phyloP scores from a whole-genome alignment of 2,797 vertebrate species.

The Coccyzus lansbergi region DNA sequence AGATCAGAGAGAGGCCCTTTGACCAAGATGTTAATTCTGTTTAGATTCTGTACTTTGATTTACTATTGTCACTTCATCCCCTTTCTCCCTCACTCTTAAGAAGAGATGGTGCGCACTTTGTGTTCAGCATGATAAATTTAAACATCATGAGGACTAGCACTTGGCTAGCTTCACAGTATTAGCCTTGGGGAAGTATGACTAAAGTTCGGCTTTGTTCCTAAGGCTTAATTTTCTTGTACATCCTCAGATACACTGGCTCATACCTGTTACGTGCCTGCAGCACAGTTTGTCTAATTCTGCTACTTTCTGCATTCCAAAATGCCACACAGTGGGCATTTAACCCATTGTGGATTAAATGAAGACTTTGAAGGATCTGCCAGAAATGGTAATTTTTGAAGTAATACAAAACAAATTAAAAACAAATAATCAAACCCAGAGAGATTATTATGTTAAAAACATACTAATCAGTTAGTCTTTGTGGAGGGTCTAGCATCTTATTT shows the following conservation, averaged over 20 bases:
- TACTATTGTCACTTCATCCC: not conserved
- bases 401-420: not conserved
- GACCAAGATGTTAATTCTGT: not conserved
- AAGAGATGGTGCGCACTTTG: not conserved
- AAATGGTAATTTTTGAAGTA: not conserved
- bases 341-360: not conserved
- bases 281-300: not conserved
- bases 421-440: accelerated
- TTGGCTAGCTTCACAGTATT: not conserved
- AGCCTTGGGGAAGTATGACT: slow-evolving; percentile 47
- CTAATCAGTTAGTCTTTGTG: too few relatives aligned
- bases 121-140: not conserved
- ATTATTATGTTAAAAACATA: not conserved
- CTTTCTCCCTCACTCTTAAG: not conserved
- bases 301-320: slow-evolving; percentile 4
- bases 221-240: not conserved
- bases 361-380: not conserved
- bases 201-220: slow-evolving; percentile 35
- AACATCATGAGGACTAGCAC: not conserved
- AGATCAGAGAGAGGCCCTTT: not conserved
- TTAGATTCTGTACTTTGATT: not conserved
- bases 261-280: slow-evolving; percentile 10
- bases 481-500: not conserved
- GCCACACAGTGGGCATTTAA: not conserved
- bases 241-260: not conserved